Conservation (phyloP, 2,797 vertebrate genomes). For the Protosalanx chinensis region DNA sequence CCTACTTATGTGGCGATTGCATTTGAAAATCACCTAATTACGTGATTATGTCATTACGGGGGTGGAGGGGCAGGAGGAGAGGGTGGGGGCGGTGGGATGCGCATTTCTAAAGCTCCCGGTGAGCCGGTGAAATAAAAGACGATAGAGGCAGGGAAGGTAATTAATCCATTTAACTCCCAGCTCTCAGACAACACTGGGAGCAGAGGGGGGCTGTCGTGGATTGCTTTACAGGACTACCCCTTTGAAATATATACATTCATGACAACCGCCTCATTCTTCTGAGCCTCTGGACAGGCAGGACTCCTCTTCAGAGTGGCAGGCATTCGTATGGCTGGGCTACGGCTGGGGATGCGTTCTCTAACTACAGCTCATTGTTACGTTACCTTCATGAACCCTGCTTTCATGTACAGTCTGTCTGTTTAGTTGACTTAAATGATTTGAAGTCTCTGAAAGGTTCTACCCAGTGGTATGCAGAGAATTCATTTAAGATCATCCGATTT, state of each 20-base stretch:
- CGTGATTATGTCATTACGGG: slow-evolving; percentile 92
- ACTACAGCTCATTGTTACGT: slow-evolving; percentile 52
- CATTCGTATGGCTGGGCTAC: slow-evolving; percentile 23
- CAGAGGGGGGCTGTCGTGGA: slow-evolving; percentile 71
- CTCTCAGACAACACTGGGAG: slow-evolving; percentile 72
- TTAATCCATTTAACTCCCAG: slow-evolving; percentile 91
- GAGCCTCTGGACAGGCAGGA: slow-evolving; percentile 60
- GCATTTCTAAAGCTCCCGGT: slow-evolving; percentile 81
- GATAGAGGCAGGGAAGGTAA: slow-evolving; percentile 86
- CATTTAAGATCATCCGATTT: slow-evolving; percentile 5
- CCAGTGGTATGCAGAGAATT: too few species aligned
- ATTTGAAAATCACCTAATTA: slow-evolving; percentile 90
- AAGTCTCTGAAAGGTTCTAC: too few species aligned
- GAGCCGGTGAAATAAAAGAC: slow-evolving; percentile 81
- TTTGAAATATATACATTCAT: slow-evolving; percentile 88
- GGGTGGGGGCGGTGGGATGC: slow-evolving; percentile 59
- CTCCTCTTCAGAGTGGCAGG: slow-evolving; percentile 47
- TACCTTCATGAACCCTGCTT: slow-evolving; percentile 50
- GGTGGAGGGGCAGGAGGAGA: slow-evolving; percentile 43
- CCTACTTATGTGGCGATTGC: slow-evolving; percentile 76
- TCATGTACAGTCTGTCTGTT: too few species aligned
- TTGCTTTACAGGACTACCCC: slow-evolving; percentile 80
- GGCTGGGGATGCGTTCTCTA: slow-evolving; percentile 42
- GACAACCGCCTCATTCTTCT: slow-evolving; percentile 80
- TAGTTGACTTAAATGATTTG: too few species aligned